Evolutionary conservation across 2,888 invertebrate genomes (phyloP).

Genomic region (Pandemis heparana): DNA sequence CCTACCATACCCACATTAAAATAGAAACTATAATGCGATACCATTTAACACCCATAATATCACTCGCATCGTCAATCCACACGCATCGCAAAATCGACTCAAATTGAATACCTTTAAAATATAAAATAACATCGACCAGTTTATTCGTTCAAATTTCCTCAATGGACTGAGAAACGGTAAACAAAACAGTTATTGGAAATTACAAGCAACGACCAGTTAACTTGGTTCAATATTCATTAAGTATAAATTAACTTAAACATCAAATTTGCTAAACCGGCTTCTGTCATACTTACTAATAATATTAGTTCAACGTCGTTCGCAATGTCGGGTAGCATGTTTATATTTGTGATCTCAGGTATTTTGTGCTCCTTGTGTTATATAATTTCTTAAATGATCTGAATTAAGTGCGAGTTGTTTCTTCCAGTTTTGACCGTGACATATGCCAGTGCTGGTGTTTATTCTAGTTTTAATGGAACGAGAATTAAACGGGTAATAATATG

Average conservation of each 20-base stretch:
- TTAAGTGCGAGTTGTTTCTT: not conserved
- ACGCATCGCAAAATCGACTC: not conserved
- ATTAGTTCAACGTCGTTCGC: not conserved
- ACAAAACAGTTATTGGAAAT: not conserved
- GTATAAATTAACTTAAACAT: not conserved
- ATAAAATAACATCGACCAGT: not conserved
- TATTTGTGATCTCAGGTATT: not conserved
- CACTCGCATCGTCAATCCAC: not conserved
- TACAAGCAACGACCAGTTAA: not conserved
- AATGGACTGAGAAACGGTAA: not conserved
- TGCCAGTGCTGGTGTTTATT: not conserved
- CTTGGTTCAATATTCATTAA: not conserved
- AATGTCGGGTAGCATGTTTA: not conserved
- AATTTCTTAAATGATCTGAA: not conserved
- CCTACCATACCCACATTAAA: not conserved
- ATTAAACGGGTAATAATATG: constrained; percentile 3
- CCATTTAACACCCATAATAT: not conserved
- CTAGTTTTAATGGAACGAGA: not conserved
- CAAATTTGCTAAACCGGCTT: not conserved
- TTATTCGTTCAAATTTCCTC: not conserved
- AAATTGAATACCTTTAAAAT: not conserved
- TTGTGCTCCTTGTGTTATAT: not conserved
- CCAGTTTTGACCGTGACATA: not conserved
- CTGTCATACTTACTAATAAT: not conserved
- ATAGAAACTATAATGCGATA: not conserved